Evolutionary conservation across 2,888 invertebrate species (phyloP), one percentile per base, ranked within the genome.

Genomic region (Ephialtes manifestator): DNA sequence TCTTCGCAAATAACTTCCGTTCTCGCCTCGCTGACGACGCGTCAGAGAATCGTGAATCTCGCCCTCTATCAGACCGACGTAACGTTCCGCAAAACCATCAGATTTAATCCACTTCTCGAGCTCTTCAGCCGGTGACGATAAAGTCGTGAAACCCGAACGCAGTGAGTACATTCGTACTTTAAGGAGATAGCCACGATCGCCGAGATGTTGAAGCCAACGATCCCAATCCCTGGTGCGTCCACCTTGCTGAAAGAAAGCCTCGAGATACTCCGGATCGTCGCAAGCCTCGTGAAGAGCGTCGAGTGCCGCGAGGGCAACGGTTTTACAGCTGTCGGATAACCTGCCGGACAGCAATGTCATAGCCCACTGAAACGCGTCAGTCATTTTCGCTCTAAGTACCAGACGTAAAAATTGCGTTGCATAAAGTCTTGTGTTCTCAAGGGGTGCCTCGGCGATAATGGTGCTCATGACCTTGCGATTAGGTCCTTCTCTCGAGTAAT

Each of bases 271-370:
- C 0, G 89, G 96, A 87, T 98, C 96, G 94, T 98, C 98, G 92
- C 98, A 98, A n/a, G 98, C 98, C 95, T 99, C 99, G 91, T 98
- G 98, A 60, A 99, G 95, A 80, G 97, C 97, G 87, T 96, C 96
- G 77, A 98, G 95, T 5, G 99, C 98, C 11, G 97, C 96, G 88
- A 97, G 95, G 10, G 97, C 96, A 39, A 99, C 97, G 53, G 97
- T 96, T 86, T 96, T 96, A 82, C 97, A 97, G 84, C 96, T 95
- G 93, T 99, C 99, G 88, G 97, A 96, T 48, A 99, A 95, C 94
- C 98, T 98, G 76, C 96, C 96, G 24, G 98, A 96, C 71, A 99
- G 95, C 91, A 98, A 95, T 87, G 97, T 97, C 84, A 99, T 95
- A 28, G 98, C 97, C 99, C 99, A 99, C 28, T 96, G 95, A 88